phyloP scores from a whole-genome alignment of 2,888 invertebrate genomes.

The Stramonita haemastoma region DNA sequence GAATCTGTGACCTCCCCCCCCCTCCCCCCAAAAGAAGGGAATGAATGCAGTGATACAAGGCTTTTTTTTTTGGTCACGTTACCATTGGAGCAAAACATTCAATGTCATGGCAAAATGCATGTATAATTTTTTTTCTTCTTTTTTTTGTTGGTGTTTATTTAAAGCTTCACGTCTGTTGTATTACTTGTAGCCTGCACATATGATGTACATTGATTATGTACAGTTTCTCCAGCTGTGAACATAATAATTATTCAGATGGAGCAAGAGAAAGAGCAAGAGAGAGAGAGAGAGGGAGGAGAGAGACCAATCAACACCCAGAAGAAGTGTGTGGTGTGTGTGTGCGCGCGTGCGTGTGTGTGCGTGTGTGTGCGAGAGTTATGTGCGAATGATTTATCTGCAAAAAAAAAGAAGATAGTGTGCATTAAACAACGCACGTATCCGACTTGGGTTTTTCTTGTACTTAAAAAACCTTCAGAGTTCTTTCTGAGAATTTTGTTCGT shows the following conservation, averaged over 20 bases:
- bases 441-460: constrained; percentile 21
- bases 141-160: no score
- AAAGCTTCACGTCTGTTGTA: not conserved
- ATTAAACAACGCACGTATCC: not conserved
- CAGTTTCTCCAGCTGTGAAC: not conserved
- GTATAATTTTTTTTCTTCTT: no score
- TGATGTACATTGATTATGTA: constrained; percentile 4
- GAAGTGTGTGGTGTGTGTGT: not conserved
- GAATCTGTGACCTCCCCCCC: no score
- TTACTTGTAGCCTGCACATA: not conserved
- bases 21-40: no score
- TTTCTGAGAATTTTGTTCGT: not conserved
- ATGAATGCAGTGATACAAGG: no score
- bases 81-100: no score
- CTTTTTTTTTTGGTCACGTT: no score
- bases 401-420: not conserved
- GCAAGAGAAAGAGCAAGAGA: no score
- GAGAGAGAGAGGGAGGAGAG: not conserved
- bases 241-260: constrained; percentile 6
- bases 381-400: not conserved
- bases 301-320: not conserved
- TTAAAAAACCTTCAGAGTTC: not conserved
- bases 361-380: not conserved
- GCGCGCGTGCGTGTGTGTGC: not conserved
- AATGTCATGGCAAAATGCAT: no score